Percentiles rank a stretch among this genome's conserved stretches.
These are phyloP conservation scores for Hydriomena furcata DNA, from an alignment of 2,888 invertebrate species.

Conservation along the genomic window DNA sequence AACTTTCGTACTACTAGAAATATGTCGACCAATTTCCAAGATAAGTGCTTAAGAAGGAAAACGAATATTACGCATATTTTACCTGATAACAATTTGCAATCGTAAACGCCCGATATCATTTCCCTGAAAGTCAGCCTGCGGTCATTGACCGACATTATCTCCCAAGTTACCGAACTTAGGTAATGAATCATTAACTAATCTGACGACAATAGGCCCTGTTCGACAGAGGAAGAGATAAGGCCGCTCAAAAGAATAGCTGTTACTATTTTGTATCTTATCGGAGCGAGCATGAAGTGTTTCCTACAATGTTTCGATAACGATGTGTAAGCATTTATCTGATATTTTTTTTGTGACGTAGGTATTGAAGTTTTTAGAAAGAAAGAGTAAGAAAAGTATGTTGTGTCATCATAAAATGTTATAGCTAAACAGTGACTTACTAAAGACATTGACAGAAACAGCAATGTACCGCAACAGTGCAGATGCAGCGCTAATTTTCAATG, in stretches of 20 bases:
- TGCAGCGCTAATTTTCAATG: too few species aligned
- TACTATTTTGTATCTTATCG: slow-evolving; percentile 61
- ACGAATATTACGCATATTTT: not conserved
- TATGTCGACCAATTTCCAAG: not conserved
- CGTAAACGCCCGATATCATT: slow-evolving; percentile 20
- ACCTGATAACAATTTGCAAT: slow-evolving; percentile 19
- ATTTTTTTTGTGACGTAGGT: slow-evolving; percentile 20
- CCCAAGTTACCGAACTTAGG: slow-evolving; percentile 39
- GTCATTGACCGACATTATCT: slow-evolving; percentile 40
- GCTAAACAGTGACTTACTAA: too few species aligned
- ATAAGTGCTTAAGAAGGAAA: not conserved
- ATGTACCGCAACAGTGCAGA: too few species aligned
- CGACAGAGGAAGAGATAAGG: slow-evolving; percentile 72
- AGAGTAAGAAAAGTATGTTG: too few species aligned
- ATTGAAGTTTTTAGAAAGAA: slow-evolving; percentile 16
- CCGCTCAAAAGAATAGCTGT: slow-evolving; percentile 60
- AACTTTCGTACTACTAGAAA: not conserved
- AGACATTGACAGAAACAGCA: too few species aligned
- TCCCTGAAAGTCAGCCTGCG: slow-evolving; percentile 31
- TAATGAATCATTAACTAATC: slow-evolving; percentile 73
- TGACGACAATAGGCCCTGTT: slow-evolving; percentile 62
- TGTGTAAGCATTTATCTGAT: slow-evolving; percentile 32
- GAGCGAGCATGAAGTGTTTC: slow-evolving; percentile 33
- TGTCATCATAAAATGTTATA: too few species aligned
- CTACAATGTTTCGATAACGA: slow-evolving; percentile 33